A percentile compares a stretch with the other conserved stretches of the same genome.
phyloP scores from a whole-genome alignment of 2,113 vertebrate genomes.

The Antigone vipio region DNA sequence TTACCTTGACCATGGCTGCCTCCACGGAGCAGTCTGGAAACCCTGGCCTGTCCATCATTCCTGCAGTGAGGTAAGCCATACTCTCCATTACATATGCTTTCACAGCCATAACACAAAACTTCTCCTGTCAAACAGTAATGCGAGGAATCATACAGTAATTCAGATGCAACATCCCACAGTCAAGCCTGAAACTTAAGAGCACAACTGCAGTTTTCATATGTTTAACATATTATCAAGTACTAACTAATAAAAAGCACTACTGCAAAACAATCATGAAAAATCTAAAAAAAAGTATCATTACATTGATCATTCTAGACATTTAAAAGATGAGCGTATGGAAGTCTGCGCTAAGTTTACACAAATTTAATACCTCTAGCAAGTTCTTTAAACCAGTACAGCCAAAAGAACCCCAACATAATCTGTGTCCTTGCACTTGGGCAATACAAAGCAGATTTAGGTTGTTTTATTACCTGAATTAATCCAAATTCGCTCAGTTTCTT shows the following conservation, averaged over 20 bases:
- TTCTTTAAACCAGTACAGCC: background rate
- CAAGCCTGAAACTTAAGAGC: background rate
- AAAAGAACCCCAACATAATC: background rate
- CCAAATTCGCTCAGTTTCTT: slow-evolving; percentile 91
- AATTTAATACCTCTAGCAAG: background rate
- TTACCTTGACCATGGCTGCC: slow-evolving; percentile 96
- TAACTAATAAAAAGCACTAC: background rate
- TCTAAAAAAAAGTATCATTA: background rate
- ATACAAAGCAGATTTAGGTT: background rate
- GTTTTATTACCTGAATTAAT: slow-evolving; percentile 87
- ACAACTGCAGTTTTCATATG: background rate
- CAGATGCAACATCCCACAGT: background rate
- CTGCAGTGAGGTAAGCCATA: slow-evolving; percentile 97
- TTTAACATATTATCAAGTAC: background rate
- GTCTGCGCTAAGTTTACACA: background rate
- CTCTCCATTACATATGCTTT: slow-evolving; percentile 95
- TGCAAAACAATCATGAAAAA: background rate
- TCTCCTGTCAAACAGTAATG: slow-evolving; percentile 77
- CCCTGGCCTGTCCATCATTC: slow-evolving; percentile 93
- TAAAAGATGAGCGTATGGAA: background rate
- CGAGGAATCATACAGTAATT: background rate
- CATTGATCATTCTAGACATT: background rate
- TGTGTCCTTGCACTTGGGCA: background rate
- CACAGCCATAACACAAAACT: slow-evolving; percentile 90
- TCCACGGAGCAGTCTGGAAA: slow-evolving; percentile 92